Evolutionary conservation across 2,113 vertebrate species (phyloP).

Genomic region (Onychostruthus taczanowskii): DNA sequence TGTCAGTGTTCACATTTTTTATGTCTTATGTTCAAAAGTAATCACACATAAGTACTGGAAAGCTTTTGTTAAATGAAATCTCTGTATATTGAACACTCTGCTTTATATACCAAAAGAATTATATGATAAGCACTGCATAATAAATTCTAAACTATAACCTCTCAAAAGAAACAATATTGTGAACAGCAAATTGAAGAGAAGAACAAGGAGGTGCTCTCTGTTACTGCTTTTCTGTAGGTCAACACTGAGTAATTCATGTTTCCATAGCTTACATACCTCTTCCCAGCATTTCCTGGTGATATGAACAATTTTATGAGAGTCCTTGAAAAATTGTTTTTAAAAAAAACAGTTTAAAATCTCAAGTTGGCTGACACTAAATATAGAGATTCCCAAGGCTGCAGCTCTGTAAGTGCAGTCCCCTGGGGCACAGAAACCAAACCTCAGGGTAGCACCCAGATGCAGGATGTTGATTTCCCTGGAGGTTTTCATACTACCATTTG

Average conservation of each 20-base stretch:
- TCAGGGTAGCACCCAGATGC: background rate
- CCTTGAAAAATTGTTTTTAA: background rate
- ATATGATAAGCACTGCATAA: background rate
- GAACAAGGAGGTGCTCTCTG: background rate
- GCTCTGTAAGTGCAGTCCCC: background rate
- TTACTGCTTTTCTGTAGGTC: background rate
- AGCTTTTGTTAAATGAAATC: background rate
- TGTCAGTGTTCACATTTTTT: background rate
- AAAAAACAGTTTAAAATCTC: background rate
- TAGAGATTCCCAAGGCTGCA: background rate
- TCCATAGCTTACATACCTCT: background rate
- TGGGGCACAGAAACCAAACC: background rate
- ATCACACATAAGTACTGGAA: background rate
- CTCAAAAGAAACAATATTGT: background rate
- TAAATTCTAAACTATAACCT: background rate
- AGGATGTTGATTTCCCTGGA: background rate
- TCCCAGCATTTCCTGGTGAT: background rate
- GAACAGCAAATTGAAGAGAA: background rate
- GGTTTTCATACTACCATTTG: background rate
- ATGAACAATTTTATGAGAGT: background rate
- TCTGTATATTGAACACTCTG: background rate
- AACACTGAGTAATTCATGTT: background rate
- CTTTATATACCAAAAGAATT: background rate
- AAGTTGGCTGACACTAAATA: background rate
- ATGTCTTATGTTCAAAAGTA: background rate